Conservation (phyloP, 2,113 vertebrate genomes). For the Ahaetulla prasina region DNA sequence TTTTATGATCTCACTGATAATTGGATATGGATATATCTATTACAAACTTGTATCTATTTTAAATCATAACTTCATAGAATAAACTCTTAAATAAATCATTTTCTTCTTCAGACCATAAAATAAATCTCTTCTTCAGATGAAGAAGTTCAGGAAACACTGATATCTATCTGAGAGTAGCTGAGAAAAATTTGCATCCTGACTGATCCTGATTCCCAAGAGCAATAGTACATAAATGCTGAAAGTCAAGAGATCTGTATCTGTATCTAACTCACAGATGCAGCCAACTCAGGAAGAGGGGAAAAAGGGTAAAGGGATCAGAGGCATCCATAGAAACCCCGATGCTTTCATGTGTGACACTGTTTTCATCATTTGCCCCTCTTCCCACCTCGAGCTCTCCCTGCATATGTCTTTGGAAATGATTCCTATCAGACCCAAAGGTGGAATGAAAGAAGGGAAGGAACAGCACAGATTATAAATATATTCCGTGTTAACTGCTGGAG, state of each 20-base stretch:
- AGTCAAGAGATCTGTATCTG: not conserved
- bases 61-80: not conserved
- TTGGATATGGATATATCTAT: not conserved
- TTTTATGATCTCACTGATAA: not conserved
- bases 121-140: not conserved
- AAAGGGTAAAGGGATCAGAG: not conserved
- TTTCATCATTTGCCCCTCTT: not conserved
- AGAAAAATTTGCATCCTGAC: not conserved
- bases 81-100: not conserved
- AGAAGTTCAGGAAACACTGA: not conserved
- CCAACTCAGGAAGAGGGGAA: not conserved
- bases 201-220: not conserved
- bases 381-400: not conserved
- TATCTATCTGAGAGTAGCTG: not conserved
- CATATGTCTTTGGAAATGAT: not conserved
- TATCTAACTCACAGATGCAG: not conserved
- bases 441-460: not conserved
- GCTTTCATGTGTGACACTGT: not conserved
- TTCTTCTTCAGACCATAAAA: not conserved
- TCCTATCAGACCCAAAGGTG: not conserved
- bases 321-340: too few relatives aligned
- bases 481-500: not conserved
- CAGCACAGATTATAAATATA: not conserved
- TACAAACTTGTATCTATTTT: not conserved
- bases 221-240: not conserved